Evolutionary conservation across 1,140 invertebrate species (phyloP), one percentile per base, ranked within the genome.

Genomic region (Physella acuta): DNA sequence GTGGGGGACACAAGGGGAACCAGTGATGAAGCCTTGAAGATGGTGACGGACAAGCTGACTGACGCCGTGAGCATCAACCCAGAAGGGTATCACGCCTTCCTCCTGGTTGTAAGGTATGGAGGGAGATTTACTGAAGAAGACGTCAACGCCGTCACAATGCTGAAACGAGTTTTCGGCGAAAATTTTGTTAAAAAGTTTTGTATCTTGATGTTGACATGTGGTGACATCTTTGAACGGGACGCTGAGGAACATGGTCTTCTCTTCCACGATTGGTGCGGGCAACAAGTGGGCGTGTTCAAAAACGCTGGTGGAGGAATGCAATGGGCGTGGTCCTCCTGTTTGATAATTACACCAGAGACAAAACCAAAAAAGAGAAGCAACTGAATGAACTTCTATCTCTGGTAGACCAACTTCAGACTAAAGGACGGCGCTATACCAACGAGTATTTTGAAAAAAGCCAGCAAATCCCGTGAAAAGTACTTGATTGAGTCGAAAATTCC

Each of bases 41-140:
- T 34, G 2, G 37, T 61, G 4, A 61, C 14, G 28, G 24, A 5
- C n/a, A 36, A 28, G 20, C 5, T 44, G 37, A 24, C 36, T 20
- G 16, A 61, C 14, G 34, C 59, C 3, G 2, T 61, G 1, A 24
- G 24, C 8, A 5, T 44, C 2, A 37, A 16, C 24, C 37, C 59
- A 26, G 4, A 61, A 20, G 24, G 14, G 14, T 44, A 36, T 11
- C 14, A 39, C 30, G 59, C 59, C 26, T 61, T 61, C 4, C 33
- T 61, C 28, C 8, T 61, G 28, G 34, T 39, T 61, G 11, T 61
- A n/a, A 61, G 39, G 24, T 61, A 61, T 30, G 59, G 59, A n/a
- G 4, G 28, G 4, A 33, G 59, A 1, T 61, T 61, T 28, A 61
- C 59, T 17, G 39, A 44, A 0, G 31, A 61, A 44, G 59, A 61